phyloP scores from a whole-genome alignment of 2,888 invertebrate species.

The Cerastis leucographa region DNA sequence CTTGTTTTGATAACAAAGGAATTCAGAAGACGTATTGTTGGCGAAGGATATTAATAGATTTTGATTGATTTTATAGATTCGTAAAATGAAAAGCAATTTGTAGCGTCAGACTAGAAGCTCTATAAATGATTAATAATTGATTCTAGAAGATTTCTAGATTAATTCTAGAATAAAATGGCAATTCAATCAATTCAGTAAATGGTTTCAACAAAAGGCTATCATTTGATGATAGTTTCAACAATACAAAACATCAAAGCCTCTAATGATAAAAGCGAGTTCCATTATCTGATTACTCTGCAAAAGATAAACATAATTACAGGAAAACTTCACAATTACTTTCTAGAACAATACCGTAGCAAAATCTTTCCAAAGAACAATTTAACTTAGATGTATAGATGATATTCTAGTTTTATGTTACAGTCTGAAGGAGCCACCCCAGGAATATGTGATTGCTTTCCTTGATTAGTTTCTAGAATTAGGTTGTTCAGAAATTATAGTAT shows the following conservation, averaged over 20 bases:
- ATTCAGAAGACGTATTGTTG: background rate
- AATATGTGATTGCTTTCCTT: slow-evolving; percentile 54
- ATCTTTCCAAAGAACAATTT: slow-evolving; percentile 54
- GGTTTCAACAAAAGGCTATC: slow-evolving; percentile 19
- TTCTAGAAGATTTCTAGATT: no score
- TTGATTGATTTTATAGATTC: slow-evolving; percentile 16
- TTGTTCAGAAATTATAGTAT: slow-evolving; percentile 53
- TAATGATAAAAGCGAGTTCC: slow-evolving; percentile 18
- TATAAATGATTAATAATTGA: background rate
- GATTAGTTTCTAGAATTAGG: slow-evolving; percentile 58
- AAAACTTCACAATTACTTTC: slow-evolving; percentile 29
- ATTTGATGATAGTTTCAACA: background rate
- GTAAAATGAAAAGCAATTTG: background rate
- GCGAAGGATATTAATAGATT: background rate
- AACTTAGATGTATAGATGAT: slow-evolving; percentile 44
- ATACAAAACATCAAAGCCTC: background rate
- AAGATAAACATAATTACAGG: slow-evolving; percentile 38
- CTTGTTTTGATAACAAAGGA: slow-evolving; percentile 44
- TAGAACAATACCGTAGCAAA: slow-evolving; percentile 32
- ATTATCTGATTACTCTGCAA: slow-evolving; percentile 41
- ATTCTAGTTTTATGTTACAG: slow-evolving; percentile 38
- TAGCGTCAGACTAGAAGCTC: background rate
- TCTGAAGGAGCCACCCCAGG: slow-evolving; percentile 24
- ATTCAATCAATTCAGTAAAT: slow-evolving; percentile 2
- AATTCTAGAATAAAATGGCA: no score